Conservation (phyloP, 2,797 vertebrate species). For the Scolopax rusticola region DNA sequence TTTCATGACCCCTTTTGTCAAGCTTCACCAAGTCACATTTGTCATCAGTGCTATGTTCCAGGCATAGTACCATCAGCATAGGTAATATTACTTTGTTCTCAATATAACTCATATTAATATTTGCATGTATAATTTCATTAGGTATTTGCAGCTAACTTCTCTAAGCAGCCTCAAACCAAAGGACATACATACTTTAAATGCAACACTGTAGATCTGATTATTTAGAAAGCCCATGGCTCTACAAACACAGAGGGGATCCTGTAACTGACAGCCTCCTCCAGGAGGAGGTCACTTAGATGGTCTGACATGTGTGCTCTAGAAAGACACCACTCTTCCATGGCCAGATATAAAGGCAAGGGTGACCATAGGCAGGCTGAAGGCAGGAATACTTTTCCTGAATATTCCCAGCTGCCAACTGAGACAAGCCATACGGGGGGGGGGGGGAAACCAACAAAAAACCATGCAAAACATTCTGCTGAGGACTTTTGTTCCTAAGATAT, state of each 20-base stretch:
- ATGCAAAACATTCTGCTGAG: neutral
- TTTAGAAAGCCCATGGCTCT: neutral
- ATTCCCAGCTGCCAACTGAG: neutral
- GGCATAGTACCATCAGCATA: neutral
- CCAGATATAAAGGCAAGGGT: neutral
- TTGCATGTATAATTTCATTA: neutral
- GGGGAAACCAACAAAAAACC: neutral
- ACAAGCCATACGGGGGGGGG: neutral
- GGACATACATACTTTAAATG: neutral
- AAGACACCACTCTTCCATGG: neutral
- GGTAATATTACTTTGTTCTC: neutral
- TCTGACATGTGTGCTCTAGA: rapidly evolving
- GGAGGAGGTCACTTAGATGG: neutral
- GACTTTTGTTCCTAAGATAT: neutral
- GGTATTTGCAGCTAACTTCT: neutral
- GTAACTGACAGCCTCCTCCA: neutral
- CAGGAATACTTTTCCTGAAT: neutral
- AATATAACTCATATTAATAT: neutral
- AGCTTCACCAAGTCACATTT: neutral
- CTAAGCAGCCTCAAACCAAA: neutral
- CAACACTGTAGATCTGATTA: neutral
- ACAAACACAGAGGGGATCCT: too few relatives aligned
- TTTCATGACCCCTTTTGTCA: neutral
- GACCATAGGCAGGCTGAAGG: neutral
- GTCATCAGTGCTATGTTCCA: neutral